These are phyloP conservation scores for Rotaria sp. DNA, from an alignment of 2,888 invertebrate genomes.

Conservation along the genomic window DNA sequence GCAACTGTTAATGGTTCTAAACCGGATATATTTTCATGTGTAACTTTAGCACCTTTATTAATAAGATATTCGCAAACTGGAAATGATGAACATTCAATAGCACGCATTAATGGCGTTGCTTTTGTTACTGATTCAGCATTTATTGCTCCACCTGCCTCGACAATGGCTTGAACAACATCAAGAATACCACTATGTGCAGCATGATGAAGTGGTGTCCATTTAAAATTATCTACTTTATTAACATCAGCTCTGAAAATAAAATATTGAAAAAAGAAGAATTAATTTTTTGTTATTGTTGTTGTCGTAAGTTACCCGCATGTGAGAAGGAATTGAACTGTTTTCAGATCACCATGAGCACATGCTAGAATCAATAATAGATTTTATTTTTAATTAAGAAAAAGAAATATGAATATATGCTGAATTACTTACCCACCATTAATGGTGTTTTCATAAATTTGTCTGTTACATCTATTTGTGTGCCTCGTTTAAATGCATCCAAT, in stretches of 20 bases:
- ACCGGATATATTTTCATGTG: constrained; percentile 52
- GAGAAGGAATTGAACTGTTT: constrained; percentile 51
- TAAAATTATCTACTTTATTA: constrained; percentile 54
- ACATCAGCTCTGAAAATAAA: constrained; percentile 48
- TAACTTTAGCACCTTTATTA: constrained; percentile 50
- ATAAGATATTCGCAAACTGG: constrained; percentile 51
- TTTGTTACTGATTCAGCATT: constrained; percentile 52
- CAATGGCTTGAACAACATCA: constrained; percentile 51
- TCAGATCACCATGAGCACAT: constrained; percentile 48
- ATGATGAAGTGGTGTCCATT: constrained; percentile 49
- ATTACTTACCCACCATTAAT: constrained; percentile 46
- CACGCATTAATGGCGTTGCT: constrained; percentile 50
- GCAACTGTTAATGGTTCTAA: constrained; percentile 43
- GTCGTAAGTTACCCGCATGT: constrained; percentile 50
- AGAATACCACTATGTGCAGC: constrained; percentile 51
- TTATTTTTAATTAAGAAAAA: background rate
- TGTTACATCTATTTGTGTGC: constrained; percentile 49
- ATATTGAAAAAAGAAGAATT: background rate
- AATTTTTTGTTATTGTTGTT: background rate
- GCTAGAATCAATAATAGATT: constrained; percentile 43
- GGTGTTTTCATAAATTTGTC: constrained; percentile 56
- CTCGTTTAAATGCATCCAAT: constrained; percentile 48
- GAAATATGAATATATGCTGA: background rate
- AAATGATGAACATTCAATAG: constrained; percentile 36
- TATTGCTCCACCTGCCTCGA: constrained; percentile 52